Evolutionary conservation across 2,797 vertebrate species (phyloP).

Genomic region (Smutsia temminckii): DNA sequence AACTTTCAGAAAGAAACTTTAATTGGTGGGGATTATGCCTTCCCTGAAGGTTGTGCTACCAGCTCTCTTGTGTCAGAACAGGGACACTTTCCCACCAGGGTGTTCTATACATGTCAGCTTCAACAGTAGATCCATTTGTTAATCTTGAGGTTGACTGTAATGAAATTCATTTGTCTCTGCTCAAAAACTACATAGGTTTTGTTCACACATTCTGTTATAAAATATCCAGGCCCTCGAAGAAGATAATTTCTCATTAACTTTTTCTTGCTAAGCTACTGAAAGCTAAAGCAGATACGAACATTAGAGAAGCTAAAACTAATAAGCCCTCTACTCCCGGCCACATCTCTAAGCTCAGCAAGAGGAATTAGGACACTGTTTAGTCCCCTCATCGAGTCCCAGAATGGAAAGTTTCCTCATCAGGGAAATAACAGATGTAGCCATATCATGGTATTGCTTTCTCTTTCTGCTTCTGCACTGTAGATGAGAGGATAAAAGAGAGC

Average conservation of each 20-base stretch:
- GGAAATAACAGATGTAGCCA: not conserved
- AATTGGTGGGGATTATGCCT: not conserved
- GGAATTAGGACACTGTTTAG: not conserved
- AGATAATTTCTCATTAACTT: not conserved
- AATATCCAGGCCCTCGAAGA: conserved; percentile 16
- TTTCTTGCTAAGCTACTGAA: conserved; percentile 18
- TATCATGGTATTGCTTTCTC: not conserved
- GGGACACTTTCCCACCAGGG: not conserved
- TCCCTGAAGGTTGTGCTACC: not conserved
- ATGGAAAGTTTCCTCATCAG: not conserved
- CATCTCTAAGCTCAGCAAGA: not conserved
- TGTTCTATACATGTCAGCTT: not conserved
- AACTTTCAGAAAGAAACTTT: conserved; percentile 26
- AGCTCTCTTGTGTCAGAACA: not conserved
- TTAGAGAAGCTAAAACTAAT: not conserved
- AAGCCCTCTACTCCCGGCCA: not conserved
- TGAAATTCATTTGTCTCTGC: not conserved
- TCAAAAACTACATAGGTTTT: not conserved
- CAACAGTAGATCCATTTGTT: not conserved
- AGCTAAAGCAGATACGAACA: conserved; percentile 14
- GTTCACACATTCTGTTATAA: not conserved
- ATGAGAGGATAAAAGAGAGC: not conserved
- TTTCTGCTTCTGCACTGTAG: not conserved
- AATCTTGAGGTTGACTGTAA: not conserved
- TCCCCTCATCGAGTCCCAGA: not conserved